phyloP scores from a whole-genome alignment of 2,888 invertebrate genomes.

The Electrophaes corylata region DNA sequence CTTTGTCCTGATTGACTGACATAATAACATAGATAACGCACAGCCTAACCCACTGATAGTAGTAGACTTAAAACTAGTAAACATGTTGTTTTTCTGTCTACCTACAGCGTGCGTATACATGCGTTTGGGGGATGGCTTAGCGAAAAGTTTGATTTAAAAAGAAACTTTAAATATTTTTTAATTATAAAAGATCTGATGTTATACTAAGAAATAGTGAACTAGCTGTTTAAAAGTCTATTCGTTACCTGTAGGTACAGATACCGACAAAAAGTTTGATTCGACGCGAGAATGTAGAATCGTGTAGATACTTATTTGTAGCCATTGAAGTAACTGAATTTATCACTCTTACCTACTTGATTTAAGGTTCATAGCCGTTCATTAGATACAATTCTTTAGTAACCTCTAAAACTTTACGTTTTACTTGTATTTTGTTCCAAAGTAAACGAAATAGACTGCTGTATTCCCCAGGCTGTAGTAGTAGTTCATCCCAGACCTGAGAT shows the following conservation, averaged over 20 bases:
- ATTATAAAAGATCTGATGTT: no score
- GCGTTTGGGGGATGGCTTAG: no score
- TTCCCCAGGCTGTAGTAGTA: background rate
- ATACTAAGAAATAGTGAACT: no score
- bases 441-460: background rate
- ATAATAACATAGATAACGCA: no score
- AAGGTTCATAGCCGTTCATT: background rate
- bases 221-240: slow-evolving; percentile 1
- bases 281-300: slow-evolving; percentile 8
- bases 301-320: slow-evolving; percentile 1
- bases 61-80: no score
- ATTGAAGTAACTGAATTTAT: background rate
- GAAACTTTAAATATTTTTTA: no score
- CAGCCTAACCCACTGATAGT: no score
- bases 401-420: background rate
- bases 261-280: slow-evolving; percentile 13
- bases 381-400: background rate
- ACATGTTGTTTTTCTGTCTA: no score
- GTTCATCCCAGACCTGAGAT: no score
- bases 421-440: background rate
- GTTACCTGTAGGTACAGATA: slow-evolving; percentile 5
- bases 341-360: background rate
- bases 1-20: no score
- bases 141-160: no score
- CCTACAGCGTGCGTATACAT: no score